Percentiles rank a stretch among this genome's conserved stretches.
Evolutionary conservation across 2,888 invertebrate genomes (phyloP).

Genomic region (Caenorhabditis wallacei): DNA sequence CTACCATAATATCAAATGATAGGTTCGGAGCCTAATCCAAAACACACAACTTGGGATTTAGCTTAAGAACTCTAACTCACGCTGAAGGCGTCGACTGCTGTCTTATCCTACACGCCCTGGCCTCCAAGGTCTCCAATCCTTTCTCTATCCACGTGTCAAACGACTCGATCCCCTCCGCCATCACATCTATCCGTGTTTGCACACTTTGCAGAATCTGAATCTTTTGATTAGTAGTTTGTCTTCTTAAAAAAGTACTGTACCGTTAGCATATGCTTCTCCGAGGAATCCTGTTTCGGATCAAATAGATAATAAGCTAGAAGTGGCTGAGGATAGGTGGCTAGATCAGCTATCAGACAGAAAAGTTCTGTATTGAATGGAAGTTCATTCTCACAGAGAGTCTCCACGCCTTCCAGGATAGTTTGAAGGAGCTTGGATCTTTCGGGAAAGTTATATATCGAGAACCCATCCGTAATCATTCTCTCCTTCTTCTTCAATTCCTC

Average conservation of each 20-base stretch:
- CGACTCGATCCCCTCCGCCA: constrained; percentile 84
- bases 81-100: constrained; percentile 13
- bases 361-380: constrained; percentile 73
- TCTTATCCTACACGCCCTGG: constrained; percentile 49
- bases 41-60: no score
- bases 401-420: constrained; percentile 63
- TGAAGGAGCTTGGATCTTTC: constrained; percentile 66
- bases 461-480: constrained; percentile 45
- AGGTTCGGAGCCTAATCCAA: no score
- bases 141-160: constrained; percentile 83
- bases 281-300: constrained; percentile 84
- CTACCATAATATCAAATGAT: no score
- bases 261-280: constrained; percentile 43
- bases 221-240: constrained; percentile 16
- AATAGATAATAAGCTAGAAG: constrained; percentile 92
- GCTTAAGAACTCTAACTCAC: constrained; percentile 4
- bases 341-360: constrained; percentile 89
- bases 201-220: constrained; percentile 89
- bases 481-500: constrained; percentile 19
- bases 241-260: not conserved
- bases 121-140: constrained; percentile 64
- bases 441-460: constrained; percentile 57
- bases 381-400: constrained; percentile 64
- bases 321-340: constrained; percentile 93
- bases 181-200: constrained; percentile 92